Evolutionary conservation across 1,140 invertebrate genomes (phyloP), one percentile per base, ranked within the genome.

Genomic region (Cotesia vestalis): DNA sequence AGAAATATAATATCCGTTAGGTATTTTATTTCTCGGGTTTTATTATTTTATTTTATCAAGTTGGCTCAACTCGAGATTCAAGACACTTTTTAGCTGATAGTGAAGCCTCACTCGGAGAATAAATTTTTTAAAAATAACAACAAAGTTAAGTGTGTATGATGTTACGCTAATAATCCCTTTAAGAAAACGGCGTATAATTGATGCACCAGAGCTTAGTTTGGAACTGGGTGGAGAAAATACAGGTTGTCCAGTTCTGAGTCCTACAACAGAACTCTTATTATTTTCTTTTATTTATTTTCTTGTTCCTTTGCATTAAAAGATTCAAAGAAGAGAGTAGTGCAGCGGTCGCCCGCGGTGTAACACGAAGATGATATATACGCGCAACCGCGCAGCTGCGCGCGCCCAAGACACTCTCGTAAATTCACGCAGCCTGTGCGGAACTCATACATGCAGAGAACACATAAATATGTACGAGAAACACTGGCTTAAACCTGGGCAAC

Each of bases 301-400:
- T 81, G 79, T 78, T 20, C 60, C 6, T 34, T 51, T 67, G 11
- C 17, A 9, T 62, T 35, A 6, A 14, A 20, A 51, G 17, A 75
- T 73, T 77, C 78, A 78, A 79, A 77, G 80, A 76, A 51, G 46
- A 51, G 40, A 46, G 40, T 46, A 55, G 66, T 51, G 75, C 77
- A 77, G 75, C 76, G 82, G 79, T 85, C 84, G 84, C 84, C 84
- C 75, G 83, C 84, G 83, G 84, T 84, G 83, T 79, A 83, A 84
- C 82, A 83, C 82, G 78, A 80, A 82, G 84, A 86, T 85, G 85
- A 86, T 86, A 84, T 83, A 86, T 86, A 85, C 80, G 62, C 80
- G 78, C 83, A 82, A 83, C 81, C 81, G 82, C 84, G 83, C 83
- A 79, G 75, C 80, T 77, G 73, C 75, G 72, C 78, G 35, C 70